Base-by-base conservation (phyloP, 2,888 invertebrate genomes). In the Sinhomidia bicolor region DNA sequence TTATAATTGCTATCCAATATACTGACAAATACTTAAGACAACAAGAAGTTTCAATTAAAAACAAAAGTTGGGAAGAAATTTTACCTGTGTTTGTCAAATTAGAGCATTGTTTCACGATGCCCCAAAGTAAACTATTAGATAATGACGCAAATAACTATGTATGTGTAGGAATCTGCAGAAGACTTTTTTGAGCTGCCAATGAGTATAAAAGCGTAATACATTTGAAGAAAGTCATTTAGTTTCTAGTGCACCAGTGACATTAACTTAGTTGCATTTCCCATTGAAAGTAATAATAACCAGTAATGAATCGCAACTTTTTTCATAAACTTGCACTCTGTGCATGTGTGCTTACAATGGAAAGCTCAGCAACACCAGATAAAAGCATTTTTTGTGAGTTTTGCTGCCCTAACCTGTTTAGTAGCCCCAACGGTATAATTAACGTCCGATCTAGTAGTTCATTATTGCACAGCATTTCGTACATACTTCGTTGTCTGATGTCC, bases 321-420 rank as follows among this genome's bases (percentile, higher is more conserved):
- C 4, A 60, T 6, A 20, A 36, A 17, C 36, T 41, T 36, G 17
- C n/a, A 0, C 9, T 62, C 14, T 62, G 12, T 36, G 9, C 17
- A 68, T 6, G n/a, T 14, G 1, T 68, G 36, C 17, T 17, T 9
- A 4, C 26, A 47, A 41, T 10, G 1, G 44, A 41, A 10, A 44
- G 7, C 12, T 71, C 32, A 5, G 10, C 26, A 26, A 44, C 14
- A 17, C n/a, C 47, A n/a, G 62, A 44, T 26, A 9, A 36, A 44
- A 60, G 6, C 1, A 62, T 65, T 26, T 14, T 29, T 17, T 83
- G 88, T 36, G 44, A 79, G 12, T 6, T 41, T 32, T 88, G 88
- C n/a, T 84, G 88, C 44, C 51, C 84, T 44, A 23, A 71, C 54
- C 29, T 79, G 44, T 88, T 88, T 29, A 84, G 41, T 60, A 84